Base-by-base conservation (phyloP, 2,113 vertebrate genomes). In the Scomber colias region DNA sequence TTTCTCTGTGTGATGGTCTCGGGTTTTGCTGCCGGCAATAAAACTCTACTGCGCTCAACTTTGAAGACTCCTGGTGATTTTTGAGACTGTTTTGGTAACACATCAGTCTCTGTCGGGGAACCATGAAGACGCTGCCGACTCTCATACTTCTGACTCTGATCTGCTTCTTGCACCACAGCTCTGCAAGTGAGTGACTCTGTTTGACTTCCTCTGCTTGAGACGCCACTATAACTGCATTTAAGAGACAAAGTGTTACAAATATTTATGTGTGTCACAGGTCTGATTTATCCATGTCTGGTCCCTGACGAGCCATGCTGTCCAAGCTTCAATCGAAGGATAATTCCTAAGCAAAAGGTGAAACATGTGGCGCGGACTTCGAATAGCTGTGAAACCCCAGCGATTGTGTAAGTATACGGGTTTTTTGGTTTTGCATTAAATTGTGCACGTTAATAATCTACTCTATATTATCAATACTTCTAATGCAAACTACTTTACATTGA, bases 271-370 rank as follows among this genome's bases (percentile, higher is more conserved):
- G 0, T 61, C 17, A 19, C 69, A 77, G 78, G 0, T 1, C 2
- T n/a, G n/a, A n/a, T n/a, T n/a, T n/a, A n/a, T n/a, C n/a, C n/a
- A n/a, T n/a, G n/a, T n/a, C n/a, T n/a, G n/a, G n/a, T n/a, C n/a
- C n/a, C n/a, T n/a, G n/a, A n/a, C n/a, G n/a, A n/a, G n/a, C n/a
- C n/a, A n/a, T n/a, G 80, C 54, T 90, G 88, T 19, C 0, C 0
- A 0, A 0, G 0, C 0, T 0, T 0, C 19, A 17, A 0, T 0
- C 0, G 0, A 12, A 4, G 0, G 0, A 0, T 0, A 0, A 2
- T 86, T 17, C 44, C 54, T 0, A 12, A 3, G 3, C 0, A 0
- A 0, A n/a, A 0, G 3, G 45, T 86, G 17, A 11, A 0, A 0
- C 3, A 45, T 0, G 19, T 77, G 15, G 15, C 0, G 21, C 40